phyloP scores from a whole-genome alignment of 2,113 vertebrate genomes.

The Cygnus atratus region DNA sequence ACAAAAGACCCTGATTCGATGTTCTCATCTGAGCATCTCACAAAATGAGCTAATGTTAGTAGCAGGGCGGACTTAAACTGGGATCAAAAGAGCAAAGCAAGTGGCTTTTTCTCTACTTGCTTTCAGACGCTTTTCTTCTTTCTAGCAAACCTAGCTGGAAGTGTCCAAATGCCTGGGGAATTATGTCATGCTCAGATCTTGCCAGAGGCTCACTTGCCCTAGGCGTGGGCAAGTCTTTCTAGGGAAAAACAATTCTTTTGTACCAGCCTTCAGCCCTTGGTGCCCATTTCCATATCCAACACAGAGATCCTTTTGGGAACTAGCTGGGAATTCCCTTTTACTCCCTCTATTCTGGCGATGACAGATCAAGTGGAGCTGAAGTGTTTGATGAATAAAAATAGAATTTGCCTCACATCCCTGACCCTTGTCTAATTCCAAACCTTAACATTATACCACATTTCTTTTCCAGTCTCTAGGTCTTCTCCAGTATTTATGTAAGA shows the following conservation, averaged over 20 bases:
- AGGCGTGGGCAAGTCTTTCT: background rate
- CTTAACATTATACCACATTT: background rate
- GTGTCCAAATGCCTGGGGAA: background rate
- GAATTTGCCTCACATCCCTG: background rate
- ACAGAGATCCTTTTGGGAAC: background rate
- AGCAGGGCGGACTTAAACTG: background rate
- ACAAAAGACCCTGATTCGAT: background rate
- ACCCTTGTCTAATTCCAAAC: background rate
- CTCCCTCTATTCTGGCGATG: background rate
- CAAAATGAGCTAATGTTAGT: background rate
- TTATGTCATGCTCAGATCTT: background rate
- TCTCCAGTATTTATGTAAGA: background rate
- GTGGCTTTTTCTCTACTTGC: background rate
- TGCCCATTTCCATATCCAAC: background rate
- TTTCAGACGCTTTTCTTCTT: background rate
- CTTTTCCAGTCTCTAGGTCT: background rate
- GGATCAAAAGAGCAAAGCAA: background rate
- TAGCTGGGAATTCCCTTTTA: background rate
- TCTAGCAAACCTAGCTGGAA: background rate
- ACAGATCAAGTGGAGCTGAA: slow-evolving; percentile 16
- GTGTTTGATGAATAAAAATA: background rate
- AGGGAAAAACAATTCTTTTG: background rate
- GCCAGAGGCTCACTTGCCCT: background rate
- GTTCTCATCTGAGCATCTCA: background rate
- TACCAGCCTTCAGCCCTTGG: background rate